Evolutionary conservation across 1,140 invertebrate species (phyloP).

Genomic region (Eriocheir sinensis): DNA sequence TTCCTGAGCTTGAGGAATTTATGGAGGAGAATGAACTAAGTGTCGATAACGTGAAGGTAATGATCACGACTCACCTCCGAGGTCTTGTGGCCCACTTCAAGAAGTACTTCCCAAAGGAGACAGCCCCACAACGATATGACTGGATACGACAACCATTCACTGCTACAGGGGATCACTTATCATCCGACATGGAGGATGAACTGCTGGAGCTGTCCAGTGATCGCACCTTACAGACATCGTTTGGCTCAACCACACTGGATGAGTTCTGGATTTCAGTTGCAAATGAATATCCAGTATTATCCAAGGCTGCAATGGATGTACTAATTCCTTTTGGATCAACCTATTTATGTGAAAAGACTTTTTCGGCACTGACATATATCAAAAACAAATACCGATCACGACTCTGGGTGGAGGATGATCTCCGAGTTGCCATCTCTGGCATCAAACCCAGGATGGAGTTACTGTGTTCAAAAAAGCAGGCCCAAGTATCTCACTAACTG

Average conservation of each 20-base stretch:
- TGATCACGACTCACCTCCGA: too few species aligned
- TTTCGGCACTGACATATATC: too few species aligned
- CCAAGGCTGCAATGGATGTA: background rate
- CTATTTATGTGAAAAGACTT: too few species aligned
- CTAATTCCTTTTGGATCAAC: too few species aligned
- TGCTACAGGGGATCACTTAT: background rate
- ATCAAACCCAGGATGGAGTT: background rate
- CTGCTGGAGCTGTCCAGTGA: background rate
- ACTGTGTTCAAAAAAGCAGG: constrained; percentile 9
- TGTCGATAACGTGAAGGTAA: too few species aligned
- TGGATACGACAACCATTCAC: constrained; percentile 19
- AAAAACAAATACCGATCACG: too few species aligned
- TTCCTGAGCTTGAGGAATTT: too few species aligned
- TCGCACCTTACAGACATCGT: background rate
- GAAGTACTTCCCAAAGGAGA: background rate
- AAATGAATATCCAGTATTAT: background rate
- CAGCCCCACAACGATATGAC: too few species aligned
- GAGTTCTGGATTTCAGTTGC: constrained; percentile 21
- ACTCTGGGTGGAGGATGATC: background rate
- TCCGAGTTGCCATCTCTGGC: background rate
- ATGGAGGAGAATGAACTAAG: too few species aligned
- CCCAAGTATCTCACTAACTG: background rate
- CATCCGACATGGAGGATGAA: background rate
- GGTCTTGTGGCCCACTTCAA: too few species aligned
- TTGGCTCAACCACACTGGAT: constrained; percentile 11